phyloP scores from a whole-genome alignment of 2,888 invertebrate species.

The Hemistola chrysoprasaria region DNA sequence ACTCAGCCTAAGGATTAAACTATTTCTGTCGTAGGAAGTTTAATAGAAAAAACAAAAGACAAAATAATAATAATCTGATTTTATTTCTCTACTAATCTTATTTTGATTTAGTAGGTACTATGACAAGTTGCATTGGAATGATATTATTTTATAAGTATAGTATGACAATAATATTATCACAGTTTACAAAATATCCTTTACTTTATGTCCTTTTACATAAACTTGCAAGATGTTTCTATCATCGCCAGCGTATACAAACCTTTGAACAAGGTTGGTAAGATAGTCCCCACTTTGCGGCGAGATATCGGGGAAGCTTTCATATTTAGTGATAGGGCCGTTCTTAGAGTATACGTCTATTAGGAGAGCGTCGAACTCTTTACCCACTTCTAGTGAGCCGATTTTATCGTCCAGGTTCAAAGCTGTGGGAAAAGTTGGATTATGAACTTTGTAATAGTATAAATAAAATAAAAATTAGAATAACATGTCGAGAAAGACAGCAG shows the following conservation, averaged over 20 bases:
- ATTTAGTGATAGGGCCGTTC: constrained; percentile 76
- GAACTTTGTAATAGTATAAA: too few relatives aligned
- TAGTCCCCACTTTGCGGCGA: constrained; percentile 54
- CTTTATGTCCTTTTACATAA: constrained; percentile 86
- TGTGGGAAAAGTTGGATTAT: constrained; percentile 51
- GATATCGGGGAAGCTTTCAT: constrained; percentile 42
- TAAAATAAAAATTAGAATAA: neutral
- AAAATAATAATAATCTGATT: too few relatives aligned
- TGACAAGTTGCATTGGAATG: neutral
- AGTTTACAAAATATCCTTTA: constrained; percentile 39
- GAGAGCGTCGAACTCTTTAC: constrained; percentile 94
- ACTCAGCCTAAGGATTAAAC: too few relatives aligned
- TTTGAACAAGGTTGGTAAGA: constrained; percentile 85
- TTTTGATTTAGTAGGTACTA: too few relatives aligned
- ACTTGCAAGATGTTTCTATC: constrained; percentile 91
- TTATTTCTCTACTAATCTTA: too few relatives aligned
- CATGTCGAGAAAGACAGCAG: too few relatives aligned
- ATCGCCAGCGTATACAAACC: constrained; percentile 90
- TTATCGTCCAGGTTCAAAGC: constrained; percentile 88
- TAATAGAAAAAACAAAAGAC: too few relatives aligned
- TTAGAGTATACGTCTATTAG: constrained; percentile 85
- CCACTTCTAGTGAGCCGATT: constrained; percentile 90
- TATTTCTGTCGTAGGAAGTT: too few relatives aligned
- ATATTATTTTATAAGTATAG: neutral
- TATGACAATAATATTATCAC: neutral